phyloP scores from a whole-genome alignment of 2,888 invertebrate species.

The Amphimallon solstitiale region DNA sequence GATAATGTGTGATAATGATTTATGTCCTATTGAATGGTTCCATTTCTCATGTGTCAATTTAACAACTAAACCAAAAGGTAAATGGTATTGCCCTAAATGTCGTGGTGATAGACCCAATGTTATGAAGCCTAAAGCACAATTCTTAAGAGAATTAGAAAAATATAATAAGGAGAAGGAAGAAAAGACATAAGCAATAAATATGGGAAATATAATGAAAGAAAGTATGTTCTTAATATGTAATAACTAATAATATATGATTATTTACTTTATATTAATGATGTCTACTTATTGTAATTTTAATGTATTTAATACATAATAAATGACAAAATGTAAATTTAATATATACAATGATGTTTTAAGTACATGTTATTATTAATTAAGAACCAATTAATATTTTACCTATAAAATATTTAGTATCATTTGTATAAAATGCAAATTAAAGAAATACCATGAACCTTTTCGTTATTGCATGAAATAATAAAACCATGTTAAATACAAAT shows the following conservation, averaged over 20 bases:
- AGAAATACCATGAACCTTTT: no score
- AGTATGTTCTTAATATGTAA: slow-evolving; percentile 20
- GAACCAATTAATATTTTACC: no score
- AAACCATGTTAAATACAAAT: no score
- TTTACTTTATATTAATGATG: slow-evolving; percentile 23
- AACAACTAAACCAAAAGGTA: slow-evolving; percentile 92
- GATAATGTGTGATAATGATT: slow-evolving; percentile 69
- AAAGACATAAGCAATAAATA: slow-evolving; percentile 73
- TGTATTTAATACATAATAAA: slow-evolving; percentile 23
- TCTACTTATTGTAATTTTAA: slow-evolving; percentile 20
- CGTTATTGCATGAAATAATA: no score
- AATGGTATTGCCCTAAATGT: slow-evolving; percentile 96
- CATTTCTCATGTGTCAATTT: slow-evolving; percentile 94
- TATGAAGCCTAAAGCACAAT: slow-evolving; percentile 93
- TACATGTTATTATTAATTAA: no score
- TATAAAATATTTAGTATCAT: no score
- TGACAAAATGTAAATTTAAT: not conserved
- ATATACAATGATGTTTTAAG: not conserved
- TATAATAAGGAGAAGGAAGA: slow-evolving; percentile 94
- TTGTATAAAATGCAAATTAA: no score
- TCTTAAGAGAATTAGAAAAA: slow-evolving; percentile 87
- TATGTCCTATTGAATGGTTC: slow-evolving; percentile 94
- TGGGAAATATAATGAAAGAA: not conserved
- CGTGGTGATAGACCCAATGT: slow-evolving; percentile 82
- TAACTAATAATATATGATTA: slow-evolving; percentile 27